These are phyloP conservation scores for Lepas anatifera DNA, from an alignment of 2,888 invertebrate species.

Conservation along the genomic window DNA sequence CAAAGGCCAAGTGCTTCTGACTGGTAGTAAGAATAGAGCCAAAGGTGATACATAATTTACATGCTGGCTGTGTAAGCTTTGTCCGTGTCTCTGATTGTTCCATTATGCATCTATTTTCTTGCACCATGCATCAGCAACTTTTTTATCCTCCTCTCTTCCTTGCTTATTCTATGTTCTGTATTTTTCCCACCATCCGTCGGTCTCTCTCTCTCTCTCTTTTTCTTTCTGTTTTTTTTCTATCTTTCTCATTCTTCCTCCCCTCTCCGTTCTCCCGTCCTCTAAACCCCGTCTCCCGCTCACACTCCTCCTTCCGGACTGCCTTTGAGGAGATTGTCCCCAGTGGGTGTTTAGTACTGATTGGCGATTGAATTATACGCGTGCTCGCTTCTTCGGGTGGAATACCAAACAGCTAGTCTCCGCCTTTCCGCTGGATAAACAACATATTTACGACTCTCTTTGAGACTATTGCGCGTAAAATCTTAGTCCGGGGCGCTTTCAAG, in stretches of 20 bases:
- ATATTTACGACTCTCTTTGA: not conserved
- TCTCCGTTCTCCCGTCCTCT: not conserved
- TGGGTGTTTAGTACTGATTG: slow-evolving; percentile 10
- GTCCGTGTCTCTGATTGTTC: too few relatives aligned
- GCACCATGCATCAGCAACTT: too few relatives aligned
- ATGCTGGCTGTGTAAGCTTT: too few relatives aligned
- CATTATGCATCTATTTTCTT: too few relatives aligned
- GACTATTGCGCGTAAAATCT: not conserved
- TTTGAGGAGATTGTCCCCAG: slow-evolving; percentile 9
- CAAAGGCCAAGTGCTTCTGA: too few relatives aligned
- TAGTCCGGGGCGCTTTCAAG: too few relatives aligned
- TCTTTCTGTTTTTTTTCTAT: not conserved
- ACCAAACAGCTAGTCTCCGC: not conserved
- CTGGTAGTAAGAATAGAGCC: too few relatives aligned
- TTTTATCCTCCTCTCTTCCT: not conserved
- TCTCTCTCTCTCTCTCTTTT: not conserved
- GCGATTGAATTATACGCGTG: slow-evolving; percentile 6
- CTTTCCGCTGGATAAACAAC: not conserved
- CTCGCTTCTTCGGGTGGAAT: not conserved
- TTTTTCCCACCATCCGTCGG: too few relatives aligned
- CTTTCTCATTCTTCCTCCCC: not conserved
- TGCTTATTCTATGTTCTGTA: too few relatives aligned
- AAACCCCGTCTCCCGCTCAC: not conserved
- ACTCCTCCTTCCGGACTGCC: not conserved
- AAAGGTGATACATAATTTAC: too few relatives aligned